Evolutionary conservation across 2,797 vertebrate genomes (phyloP).

Genomic region (Sphenopsis melanotis): DNA sequence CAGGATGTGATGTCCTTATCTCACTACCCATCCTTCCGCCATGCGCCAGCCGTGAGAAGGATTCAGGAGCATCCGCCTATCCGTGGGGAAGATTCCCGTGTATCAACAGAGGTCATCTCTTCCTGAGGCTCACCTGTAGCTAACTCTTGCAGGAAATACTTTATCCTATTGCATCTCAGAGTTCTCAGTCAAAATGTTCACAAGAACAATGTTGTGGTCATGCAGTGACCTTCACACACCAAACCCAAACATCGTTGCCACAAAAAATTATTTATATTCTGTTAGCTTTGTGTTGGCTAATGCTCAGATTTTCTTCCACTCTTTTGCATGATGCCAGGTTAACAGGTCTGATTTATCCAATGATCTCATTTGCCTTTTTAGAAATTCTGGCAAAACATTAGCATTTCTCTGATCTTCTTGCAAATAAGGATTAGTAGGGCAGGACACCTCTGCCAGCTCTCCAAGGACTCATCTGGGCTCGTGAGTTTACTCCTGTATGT

Average conservation of each 20-base stretch:
- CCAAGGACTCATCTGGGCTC: constrained; percentile 15
- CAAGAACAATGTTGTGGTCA: neutral
- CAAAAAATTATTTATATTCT: neutral
- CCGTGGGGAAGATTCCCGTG: neutral
- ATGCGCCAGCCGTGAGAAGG: neutral
- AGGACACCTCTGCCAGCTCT: constrained; percentile 42
- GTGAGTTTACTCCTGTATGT: constrained; percentile 12
- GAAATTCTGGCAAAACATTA: constrained; percentile 54
- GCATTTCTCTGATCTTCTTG: constrained; percentile 60
- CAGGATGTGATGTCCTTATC: neutral
- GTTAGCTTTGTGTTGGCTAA: neutral
- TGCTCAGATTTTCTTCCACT: neutral
- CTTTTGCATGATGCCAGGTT: constrained; percentile 34
- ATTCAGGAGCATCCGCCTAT: neutral
- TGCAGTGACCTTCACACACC: neutral
- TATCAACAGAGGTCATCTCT: neutral
- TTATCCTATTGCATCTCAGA: neutral
- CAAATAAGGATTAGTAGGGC: constrained; percentile 46
- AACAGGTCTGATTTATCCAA: constrained; percentile 52
- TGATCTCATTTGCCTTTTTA: constrained; percentile 55
- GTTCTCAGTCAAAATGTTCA: neutral
- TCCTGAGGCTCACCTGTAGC: neutral
- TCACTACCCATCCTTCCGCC: neutral
- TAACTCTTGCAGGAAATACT: neutral
- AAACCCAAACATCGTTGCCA: neutral